These are phyloP conservation scores for Sicus ferrugineus DNA, from an alignment of 2,888 invertebrate species.

Conservation along the genomic window DNA sequence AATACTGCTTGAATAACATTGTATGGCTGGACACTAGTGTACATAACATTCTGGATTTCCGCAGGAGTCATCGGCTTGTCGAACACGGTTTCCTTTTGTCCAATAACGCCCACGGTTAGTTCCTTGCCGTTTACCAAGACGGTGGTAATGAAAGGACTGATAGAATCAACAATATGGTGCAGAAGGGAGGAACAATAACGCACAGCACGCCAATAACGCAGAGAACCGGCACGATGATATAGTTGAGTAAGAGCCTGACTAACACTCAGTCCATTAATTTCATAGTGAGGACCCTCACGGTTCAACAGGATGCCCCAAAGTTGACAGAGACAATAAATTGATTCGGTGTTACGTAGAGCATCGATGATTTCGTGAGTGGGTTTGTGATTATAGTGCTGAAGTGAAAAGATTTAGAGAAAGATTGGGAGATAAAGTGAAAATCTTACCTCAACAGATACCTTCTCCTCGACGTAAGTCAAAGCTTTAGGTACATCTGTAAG, in stretches of 20 bases:
- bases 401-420: not conserved
- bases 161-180: slow-evolving; percentile 94
- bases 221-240: slow-evolving; percentile 84
- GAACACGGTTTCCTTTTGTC: slow-evolving; percentile 94
- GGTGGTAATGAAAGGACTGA: slow-evolving; percentile 97
- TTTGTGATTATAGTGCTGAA: slow-evolving; percentile 70
- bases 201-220: slow-evolving; percentile 91
- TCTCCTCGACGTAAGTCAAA: slow-evolving; percentile 75
- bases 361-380: slow-evolving; percentile 79
- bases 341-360: slow-evolving; percentile 73
- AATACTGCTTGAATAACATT: slow-evolving; percentile 77
- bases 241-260: slow-evolving; percentile 75
- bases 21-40: slow-evolving; percentile 86
- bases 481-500: slow-evolving; percentile 92
- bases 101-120: slow-evolving; percentile 91
- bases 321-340: slow-evolving; percentile 82
- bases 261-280: slow-evolving; percentile 73
- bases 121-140: slow-evolving; percentile 98
- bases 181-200: slow-evolving; percentile 94
- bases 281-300: slow-evolving; percentile 82
- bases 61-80: slow-evolving; percentile 97
- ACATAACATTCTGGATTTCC: slow-evolving; percentile 93
- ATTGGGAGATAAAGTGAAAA: not conserved
- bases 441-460: slow-evolving; percentile 65
- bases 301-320: slow-evolving; percentile 83